Conservation (phyloP, 2,113 vertebrate species). For the Dipodomys stephensi region DNA sequence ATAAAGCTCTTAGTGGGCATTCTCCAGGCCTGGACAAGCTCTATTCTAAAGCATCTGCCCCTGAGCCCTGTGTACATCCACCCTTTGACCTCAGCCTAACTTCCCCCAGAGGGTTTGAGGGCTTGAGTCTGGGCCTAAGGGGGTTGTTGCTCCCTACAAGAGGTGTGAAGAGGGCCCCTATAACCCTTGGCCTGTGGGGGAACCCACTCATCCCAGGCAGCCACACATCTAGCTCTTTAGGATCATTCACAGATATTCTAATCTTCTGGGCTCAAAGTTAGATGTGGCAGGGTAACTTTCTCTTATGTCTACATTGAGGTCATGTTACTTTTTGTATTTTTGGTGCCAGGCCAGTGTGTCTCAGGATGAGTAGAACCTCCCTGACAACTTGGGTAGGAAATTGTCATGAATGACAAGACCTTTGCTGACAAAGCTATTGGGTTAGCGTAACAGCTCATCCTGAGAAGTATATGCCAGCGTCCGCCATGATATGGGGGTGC, state of each 20-base stretch:
- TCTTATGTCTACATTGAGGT: not conserved
- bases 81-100: not conserved
- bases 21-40: constrained; percentile 22
- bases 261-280: not conserved
- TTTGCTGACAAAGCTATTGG: not conserved
- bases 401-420: not conserved
- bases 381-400: accelerated
- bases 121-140: not conserved
- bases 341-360: not conserved
- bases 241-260: not conserved
- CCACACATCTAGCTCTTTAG: not conserved
- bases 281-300: not conserved
- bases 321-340: not conserved
- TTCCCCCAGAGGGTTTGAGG: not conserved
- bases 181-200: not conserved
- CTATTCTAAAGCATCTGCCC: constrained; percentile 17
- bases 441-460: not conserved
- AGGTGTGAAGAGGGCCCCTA: not conserved
- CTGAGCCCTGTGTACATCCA: not conserved
- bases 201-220: not conserved
- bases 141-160: not conserved
- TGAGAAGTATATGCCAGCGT: not conserved
- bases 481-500: not conserved
- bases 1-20: constrained; percentile 9
- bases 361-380: not conserved